phyloP scores from a whole-genome alignment of 2,797 vertebrate genomes.

The Apogon hyalosoma region DNA sequence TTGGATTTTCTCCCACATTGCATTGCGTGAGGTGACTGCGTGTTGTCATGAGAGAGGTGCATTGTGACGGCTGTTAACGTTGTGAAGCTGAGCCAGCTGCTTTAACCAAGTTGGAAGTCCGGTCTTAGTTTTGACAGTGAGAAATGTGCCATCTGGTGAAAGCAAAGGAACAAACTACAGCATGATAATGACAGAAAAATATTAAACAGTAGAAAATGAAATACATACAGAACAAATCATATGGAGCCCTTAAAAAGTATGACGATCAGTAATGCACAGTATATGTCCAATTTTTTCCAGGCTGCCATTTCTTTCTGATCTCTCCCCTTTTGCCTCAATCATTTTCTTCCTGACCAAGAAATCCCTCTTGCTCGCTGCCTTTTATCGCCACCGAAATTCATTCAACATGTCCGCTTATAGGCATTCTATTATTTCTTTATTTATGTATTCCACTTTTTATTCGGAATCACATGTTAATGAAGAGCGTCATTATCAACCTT shows the following conservation, averaged over 20 bases:
- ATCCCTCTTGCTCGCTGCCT: conserved; percentile 57
- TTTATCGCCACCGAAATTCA: conserved; percentile 74
- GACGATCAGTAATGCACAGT: conserved; percentile 69
- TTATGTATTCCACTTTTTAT: conserved; percentile 86
- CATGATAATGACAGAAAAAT: conserved; percentile 8
- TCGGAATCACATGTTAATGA: conserved; percentile 86
- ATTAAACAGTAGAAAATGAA: conserved; percentile 26
- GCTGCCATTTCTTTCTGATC: conserved; percentile 72
- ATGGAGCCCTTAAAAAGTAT: conserved; percentile 50
- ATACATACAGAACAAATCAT: conserved; percentile 44
- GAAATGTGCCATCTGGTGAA: conserved; percentile 58
- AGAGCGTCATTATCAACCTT: conserved; percentile 84
- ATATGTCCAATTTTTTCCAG: conserved; percentile 51
- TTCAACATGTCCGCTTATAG: conserved; percentile 78
- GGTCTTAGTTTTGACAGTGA: conserved; percentile 50
- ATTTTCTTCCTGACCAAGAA: conserved; percentile 68
- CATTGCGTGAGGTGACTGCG: conserved; percentile 51
- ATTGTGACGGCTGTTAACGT: conserved; percentile 76
- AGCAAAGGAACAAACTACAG: conserved; percentile 13
- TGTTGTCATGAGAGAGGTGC: conserved; percentile 63
- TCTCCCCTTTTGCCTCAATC: conserved; percentile 72
- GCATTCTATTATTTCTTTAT: conserved; percentile 84
- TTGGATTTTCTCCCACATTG: conserved; percentile 73
- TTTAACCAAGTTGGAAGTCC: conserved; percentile 55
- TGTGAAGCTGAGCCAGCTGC: conserved; percentile 77